Base-by-base conservation (phyloP, 2,888 invertebrate genomes). In the Caenorhabditis auriculariae region DNA sequence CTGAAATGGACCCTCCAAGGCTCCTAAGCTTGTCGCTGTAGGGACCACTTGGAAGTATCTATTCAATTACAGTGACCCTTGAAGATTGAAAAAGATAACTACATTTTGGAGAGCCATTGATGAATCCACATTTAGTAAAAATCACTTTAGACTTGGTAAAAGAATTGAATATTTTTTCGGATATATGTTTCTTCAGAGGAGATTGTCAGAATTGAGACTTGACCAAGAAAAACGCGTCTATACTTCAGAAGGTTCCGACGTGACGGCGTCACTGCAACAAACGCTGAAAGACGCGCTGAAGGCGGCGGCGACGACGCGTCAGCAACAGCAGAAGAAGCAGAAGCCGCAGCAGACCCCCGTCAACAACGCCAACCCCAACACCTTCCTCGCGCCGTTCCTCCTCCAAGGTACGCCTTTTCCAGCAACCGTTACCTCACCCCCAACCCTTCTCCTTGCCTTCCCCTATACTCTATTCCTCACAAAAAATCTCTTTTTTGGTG, bases 281-380 rank as follows among this genome's bases (percentile, higher is more conserved):
- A 75, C 74, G 39, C 46, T 78, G 37, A 75, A 77, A 47, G 78
- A 78, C 27, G 77, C 76, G 7, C 58, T 78, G 41, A 64, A 63
- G 42, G 69, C 62, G 17, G 76, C 78, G 5, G 70, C 74, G 4
- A 58, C 55, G 21, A 73, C 71, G 42, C 56, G 75, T n/a, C 74
- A 75, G 54, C 64, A 69, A 42, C 58, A 59, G 37, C 37, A 59
- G 46, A 69, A 67, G 19, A 66, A 62, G 46, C 28, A 50, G 38
- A 26, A 17, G 26, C 37, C 12, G 21, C 52, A 15, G 24, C 23
- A 15, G 46, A 29, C 52, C 41, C 53, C 26, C 29, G 17, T 12
- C 29, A 50, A 46, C n/a, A 35, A 38, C 9, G 6, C 51, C n/a
- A 45, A 48, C 6, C 37, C 41, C 9, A 51, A 52, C 21, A 45